Evolutionary conservation across 1,140 invertebrate genomes (phyloP), one percentile per base, ranked within the genome.

Genomic region (Oryctes rhinoceros): DNA sequence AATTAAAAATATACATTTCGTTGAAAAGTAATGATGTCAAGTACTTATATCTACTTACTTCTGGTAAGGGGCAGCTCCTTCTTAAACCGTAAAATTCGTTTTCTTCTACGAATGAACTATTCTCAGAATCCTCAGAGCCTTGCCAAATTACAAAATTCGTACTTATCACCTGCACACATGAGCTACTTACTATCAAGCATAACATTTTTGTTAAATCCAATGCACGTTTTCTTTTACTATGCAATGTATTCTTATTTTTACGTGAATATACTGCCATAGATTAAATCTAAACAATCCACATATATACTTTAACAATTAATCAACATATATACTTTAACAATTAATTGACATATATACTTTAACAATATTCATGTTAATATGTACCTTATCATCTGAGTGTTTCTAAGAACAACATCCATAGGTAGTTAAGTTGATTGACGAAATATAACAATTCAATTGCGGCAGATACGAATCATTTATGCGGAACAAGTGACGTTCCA

Each of bases 101-200:
- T 35, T 18, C 0, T 71, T 71, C 65, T 71, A 71, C 30, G 65
- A 71, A 71, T 35, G 37, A 7, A 35, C 65, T 71, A 15, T 71
- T 71, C 65, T 35, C 65, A 71, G 65, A 71, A 71, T 37, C 9
- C 20, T 24, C 65, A 5, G 20, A 9, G 65, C 35, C 24, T 71
- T 37, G 65, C 65, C 65, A 71, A 71, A 71, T 71, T 71, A 30
- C 65, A 37, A 30, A 71, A 20, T 11, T 71, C 20, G 35, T 20
- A 24, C 65, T 35, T 35, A 37, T 13, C 65, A 7, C 11, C 0
- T 35, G 11, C 10, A 35, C 10, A 71, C 35, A 3, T 35, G 24
- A 13, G 15, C 35, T 37, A 37, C 65, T 7, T n/a, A 20, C 20
- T 71, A 20, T 9, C 20, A 71, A 37, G 35, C 20, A 71, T 24